Evolutionary conservation across 2,888 invertebrate genomes (phyloP).

Genomic region (Cataglyphis albicans): DNA sequence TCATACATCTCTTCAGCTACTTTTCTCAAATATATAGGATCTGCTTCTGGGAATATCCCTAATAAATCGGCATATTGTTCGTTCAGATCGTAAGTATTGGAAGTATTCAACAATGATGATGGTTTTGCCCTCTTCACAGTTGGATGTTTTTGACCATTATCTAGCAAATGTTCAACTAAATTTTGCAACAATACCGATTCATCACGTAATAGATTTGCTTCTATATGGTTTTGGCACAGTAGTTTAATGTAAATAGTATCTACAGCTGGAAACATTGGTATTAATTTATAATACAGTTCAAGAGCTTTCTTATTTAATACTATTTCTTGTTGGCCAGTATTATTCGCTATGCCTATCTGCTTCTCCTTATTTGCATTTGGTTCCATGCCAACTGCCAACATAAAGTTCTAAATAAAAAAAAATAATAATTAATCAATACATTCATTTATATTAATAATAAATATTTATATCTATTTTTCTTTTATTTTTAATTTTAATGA

Average conservation of each 20-base stretch:
- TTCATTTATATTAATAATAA: background rate
- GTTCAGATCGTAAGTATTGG: conserved; percentile 51
- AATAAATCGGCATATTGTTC: conserved; percentile 72
- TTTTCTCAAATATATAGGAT: conserved; percentile 78
- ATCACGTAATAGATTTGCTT: too few relatives aligned
- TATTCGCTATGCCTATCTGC: too few relatives aligned
- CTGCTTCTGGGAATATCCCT: conserved; percentile 82
- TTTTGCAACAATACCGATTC: background rate
- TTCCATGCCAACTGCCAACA: background rate
- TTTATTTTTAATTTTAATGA: background rate
- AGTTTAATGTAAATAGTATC: conserved; percentile 70
- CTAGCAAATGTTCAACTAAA: conserved; percentile 36
- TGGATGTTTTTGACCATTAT: background rate
- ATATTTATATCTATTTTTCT: background rate
- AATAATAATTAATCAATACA: background rate
- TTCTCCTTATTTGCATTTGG: background rate
- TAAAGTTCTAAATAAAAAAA: background rate
- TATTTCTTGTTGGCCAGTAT: background rate
- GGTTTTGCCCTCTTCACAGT: background rate
- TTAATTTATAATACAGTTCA: conserved; percentile 69
- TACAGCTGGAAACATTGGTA: conserved; percentile 74
- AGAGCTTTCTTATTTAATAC: background rate
- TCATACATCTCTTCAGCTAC: conserved; percentile 58
- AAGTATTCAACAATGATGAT: background rate
- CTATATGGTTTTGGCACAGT: conserved; percentile 54